Conservation (phyloP, 1,140 invertebrate species). For the Tetramorium parvispinum region DNA sequence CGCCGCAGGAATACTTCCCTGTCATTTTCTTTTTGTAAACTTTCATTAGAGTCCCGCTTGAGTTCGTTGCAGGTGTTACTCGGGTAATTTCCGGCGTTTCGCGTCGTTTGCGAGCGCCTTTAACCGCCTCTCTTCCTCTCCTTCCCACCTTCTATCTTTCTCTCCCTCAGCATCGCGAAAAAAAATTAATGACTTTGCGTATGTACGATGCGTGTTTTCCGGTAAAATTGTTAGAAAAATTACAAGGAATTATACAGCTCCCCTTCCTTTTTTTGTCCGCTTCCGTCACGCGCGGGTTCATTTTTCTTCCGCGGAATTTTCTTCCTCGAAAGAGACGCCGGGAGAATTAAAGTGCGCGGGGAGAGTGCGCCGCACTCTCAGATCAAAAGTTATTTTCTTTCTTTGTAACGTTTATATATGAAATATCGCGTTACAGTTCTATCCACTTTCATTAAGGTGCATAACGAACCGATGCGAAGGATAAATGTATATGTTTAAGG, state of each 20-base stretch:
- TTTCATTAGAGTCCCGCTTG: constrained; percentile 50
- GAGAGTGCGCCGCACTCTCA: background rate
- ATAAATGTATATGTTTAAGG: background rate
- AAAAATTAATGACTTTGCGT: constrained; percentile 25
- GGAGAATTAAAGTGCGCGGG: constrained; percentile 27
- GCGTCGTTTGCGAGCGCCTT: constrained; percentile 13
- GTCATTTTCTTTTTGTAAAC: constrained; percentile 47
- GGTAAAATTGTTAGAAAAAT: constrained; percentile 22
- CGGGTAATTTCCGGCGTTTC: constrained; percentile 47
- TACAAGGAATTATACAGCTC: background rate
- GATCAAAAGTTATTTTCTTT: constrained; percentile 44
- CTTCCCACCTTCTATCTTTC: background rate
- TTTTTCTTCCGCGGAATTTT: constrained; percentile 2
- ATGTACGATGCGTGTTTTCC: constrained; percentile 3
- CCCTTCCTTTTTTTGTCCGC: background rate
- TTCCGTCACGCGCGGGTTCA: background rate
- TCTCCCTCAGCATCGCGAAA: background rate
- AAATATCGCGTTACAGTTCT: constrained; percentile 26
- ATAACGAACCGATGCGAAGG: background rate
- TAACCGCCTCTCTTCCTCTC: background rate
- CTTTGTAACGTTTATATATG: constrained; percentile 19
- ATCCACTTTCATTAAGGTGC: constrained; percentile 15
- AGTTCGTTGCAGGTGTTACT: constrained; percentile 56
- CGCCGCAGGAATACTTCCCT: constrained; percentile 43
- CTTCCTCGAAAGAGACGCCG: background rate